A percentile compares a stretch with the other conserved stretches of the same genome.
Evolutionary conservation across 2,113 vertebrate genomes (phyloP).

Genomic region (Passerina amoena): DNA sequence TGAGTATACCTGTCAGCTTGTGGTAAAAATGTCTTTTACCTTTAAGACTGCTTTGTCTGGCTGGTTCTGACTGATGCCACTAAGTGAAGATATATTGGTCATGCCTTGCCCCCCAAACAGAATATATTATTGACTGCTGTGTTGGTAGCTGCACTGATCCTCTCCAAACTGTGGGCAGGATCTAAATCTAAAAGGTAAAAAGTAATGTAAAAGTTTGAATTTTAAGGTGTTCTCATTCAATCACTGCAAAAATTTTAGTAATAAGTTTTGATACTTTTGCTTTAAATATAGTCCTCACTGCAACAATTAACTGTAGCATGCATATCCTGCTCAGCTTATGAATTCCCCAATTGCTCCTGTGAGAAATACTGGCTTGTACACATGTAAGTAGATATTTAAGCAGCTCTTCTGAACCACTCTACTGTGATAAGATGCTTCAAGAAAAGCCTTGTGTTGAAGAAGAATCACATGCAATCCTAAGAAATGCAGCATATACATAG

Average conservation of each 20-base stretch:
- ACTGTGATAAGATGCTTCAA: not conserved
- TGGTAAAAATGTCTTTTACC: not conserved
- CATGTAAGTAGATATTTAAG: not conserved
- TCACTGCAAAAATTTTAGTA: not conserved
- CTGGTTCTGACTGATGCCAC: not conserved
- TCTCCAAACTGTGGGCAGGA: not conserved
- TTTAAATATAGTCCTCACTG: not conserved
- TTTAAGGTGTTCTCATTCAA: not conserved
- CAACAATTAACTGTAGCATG: not conserved
- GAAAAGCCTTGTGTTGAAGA: not conserved
- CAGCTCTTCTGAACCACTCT: not conserved
- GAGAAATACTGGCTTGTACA: not conserved
- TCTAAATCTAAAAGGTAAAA: not conserved
- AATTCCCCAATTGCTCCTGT: not conserved
- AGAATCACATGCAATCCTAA: not conserved
- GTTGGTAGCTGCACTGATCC: not conserved
- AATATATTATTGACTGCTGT: not conserved
- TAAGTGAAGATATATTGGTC: accelerated
- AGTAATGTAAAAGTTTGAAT: not conserved
- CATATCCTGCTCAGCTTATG: not conserved
- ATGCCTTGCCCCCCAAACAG: not conserved
- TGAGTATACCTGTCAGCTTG: not conserved
- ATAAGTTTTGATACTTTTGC: not conserved
- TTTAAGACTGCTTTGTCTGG: not conserved
- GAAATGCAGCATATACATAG: not conserved